Evolutionary conservation across 2,797 vertebrate genomes (phyloP).

Genomic region (Cottoperca gobio): DNA sequence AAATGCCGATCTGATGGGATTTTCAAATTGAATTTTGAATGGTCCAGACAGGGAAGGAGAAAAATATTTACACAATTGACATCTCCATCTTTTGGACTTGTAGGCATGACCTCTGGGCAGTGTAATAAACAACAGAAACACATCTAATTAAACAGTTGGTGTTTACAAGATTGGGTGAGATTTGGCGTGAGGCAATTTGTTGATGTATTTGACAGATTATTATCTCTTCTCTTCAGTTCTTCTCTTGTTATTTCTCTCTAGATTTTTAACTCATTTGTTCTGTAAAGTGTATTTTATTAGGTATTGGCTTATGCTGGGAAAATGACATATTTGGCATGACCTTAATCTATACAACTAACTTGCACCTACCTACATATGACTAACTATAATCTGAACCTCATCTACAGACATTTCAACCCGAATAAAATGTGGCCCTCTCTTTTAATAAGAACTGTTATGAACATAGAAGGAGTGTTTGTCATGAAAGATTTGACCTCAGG

Average conservation of each 20-base stretch:
- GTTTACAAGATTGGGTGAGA: conserved; percentile 18
- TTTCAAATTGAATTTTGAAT: conserved; percentile 85
- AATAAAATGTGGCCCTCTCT: neutral
- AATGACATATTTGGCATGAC: neutral
- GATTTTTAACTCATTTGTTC: neutral
- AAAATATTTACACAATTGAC: conserved; percentile 76
- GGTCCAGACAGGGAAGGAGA: conserved; percentile 72
- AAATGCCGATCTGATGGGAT: conserved; percentile 85
- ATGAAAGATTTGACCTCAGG: conserved; percentile 5
- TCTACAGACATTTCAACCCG: neutral
- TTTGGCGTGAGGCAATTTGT: conserved; percentile 11
- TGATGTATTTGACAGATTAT: neutral
- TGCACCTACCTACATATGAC: neutral
- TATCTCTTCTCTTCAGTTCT: neutral
- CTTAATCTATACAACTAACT: neutral
- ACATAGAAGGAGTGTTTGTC: conserved; percentile 6
- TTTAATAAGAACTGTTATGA: neutral
- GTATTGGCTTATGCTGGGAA: neutral
- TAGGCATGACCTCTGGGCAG: conserved; percentile 32
- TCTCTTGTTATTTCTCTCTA: neutral
- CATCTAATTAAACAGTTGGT: conserved; percentile 29
- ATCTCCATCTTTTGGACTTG: conserved; percentile 65
- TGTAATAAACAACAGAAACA: conserved; percentile 52
- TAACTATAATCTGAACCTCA: neutral
- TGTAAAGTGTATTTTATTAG: neutral